Evolutionary conservation across 2,888 invertebrate genomes (phyloP).

Genomic region (Dastarcus helophoroides): DNA sequence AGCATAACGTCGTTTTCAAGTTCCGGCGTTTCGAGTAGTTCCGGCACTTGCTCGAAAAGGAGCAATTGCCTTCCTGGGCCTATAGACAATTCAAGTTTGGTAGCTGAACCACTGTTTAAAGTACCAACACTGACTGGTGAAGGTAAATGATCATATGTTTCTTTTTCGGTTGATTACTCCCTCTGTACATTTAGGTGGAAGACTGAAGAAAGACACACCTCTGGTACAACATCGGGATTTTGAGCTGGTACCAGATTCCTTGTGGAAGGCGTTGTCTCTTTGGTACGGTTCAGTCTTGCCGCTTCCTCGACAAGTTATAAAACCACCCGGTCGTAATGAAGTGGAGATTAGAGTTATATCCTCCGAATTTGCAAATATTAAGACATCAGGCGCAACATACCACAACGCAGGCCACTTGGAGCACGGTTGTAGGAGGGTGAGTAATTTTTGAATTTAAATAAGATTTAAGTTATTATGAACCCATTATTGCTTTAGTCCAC

Average conservation of each 20-base stretch:
- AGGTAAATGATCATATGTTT: constrained; percentile 37
- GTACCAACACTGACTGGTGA: constrained; percentile 71
- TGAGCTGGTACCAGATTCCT: constrained; percentile 71
- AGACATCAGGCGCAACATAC: constrained; percentile 50
- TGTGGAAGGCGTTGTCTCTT: constrained; percentile 76
- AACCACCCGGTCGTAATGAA: constrained; percentile 48
- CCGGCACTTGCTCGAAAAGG: constrained; percentile 38
- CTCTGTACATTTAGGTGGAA: constrained; percentile 43
- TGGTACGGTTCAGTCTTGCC: constrained; percentile 73
- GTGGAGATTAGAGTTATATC: constrained; percentile 78
- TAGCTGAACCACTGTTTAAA: constrained; percentile 51
- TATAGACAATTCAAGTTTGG: constrained; percentile 63
- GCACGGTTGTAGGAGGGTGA: constrained; percentile 33
- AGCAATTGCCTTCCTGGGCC: constrained; percentile 49
- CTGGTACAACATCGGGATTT: constrained; percentile 73
- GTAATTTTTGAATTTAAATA: too few relatives aligned
- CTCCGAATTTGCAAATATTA: constrained; percentile 62
- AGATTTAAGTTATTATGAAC: too few relatives aligned
- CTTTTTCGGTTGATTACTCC: constrained; percentile 4
- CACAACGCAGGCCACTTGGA: constrained; percentile 23
- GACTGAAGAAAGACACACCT: constrained; percentile 60
- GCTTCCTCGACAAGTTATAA: constrained; percentile 70
- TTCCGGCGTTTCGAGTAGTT: constrained; percentile 49
- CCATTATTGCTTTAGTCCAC: too few relatives aligned
- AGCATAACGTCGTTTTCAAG: constrained; percentile 44